Evolutionary conservation across 2,113 vertebrate species (phyloP), one percentile per base, ranked within the genome.

Genomic region (Triplophysa tibetana): DNA sequence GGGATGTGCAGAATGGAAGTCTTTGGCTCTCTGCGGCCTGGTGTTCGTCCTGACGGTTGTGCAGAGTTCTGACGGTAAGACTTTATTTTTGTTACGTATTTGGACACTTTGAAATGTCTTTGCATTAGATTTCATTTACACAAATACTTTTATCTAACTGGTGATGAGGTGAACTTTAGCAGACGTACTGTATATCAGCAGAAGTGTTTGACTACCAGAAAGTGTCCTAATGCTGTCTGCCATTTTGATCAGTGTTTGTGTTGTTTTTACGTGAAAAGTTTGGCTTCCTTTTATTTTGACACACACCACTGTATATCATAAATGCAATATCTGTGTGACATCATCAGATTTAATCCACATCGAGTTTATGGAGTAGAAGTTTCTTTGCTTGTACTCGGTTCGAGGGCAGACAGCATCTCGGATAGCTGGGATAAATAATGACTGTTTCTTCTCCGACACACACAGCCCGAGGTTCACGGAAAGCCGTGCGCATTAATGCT

Each of bases 1-100:
- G 96, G 94, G 96, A 91, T 92, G 94, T 93, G 93, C 93, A 92
- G 93, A 94, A 92, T 94, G 95, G 96, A 97, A 94, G 93, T 94
- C 96, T 93, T 93, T 90, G 93, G 95, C 93, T 90, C 91, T 97
- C 92, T 97, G 95, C 86, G 92, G 91, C 95, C 95, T 98, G 88
- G 90, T 98, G 92, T 93, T 99, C 86, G 90, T 95, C 88, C 93
- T 98, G 87, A 93, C 94, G 89, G 95, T 95, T 88, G 93, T 98
- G 85, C 93, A 95, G 85, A 96, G 94, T 88, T 94, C 94, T 83
- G 95, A 98, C 94, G 98, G 98, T 99, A 96, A 96, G 95, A 89
- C 19, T 7, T 17, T 9, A 52, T 52, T 23, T 13, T 6, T 12
- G 6, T 33, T 4, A 33, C 4, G 10, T 48, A 48, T 48, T 48